A percentile compares a stretch with the other conserved stretches of the same genome.
Conservation (phyloP, 2,888 invertebrate genomes). For the Cryptocephalus primarius region DNA sequence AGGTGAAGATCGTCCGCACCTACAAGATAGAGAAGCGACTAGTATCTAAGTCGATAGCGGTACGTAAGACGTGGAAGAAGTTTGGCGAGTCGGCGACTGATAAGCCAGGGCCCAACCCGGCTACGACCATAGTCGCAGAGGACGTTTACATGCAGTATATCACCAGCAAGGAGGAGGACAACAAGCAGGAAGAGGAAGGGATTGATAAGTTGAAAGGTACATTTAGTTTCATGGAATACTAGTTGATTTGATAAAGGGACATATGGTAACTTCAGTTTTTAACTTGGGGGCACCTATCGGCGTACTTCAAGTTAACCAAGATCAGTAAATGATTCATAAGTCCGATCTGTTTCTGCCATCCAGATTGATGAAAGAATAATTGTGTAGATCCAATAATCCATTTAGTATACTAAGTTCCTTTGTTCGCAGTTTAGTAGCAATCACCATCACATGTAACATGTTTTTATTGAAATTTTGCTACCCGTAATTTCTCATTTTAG, state of each 20-base stretch:
- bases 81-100: slow-evolving; percentile 87
- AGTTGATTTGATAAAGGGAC: background rate
- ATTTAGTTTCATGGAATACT: background rate
- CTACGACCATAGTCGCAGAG: slow-evolving; percentile 94
- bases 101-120: slow-evolving; percentile 94
- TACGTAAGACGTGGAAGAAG: slow-evolving; percentile 89
- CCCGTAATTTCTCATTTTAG: slow-evolving; percentile 17
- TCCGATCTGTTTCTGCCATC: too few species aligned
- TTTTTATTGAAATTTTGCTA: too few species aligned
- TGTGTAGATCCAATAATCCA: too few species aligned
- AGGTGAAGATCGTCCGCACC: slow-evolving; percentile 76
- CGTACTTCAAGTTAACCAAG: too few species aligned
- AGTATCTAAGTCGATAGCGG: slow-evolving; percentile 84
- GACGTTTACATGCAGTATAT: slow-evolving; percentile 93
- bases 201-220: slow-evolving; percentile 71
- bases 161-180: slow-evolving; percentile 78
- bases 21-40: slow-evolving; percentile 87
- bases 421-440: too few species aligned
- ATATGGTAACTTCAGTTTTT: too few species aligned
- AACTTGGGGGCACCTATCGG: too few species aligned
- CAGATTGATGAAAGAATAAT: too few species aligned
- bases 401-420: too few species aligned
- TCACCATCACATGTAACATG: too few species aligned
- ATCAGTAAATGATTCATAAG: too few species aligned
- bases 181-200: slow-evolving; percentile 69